phyloP scores from a whole-genome alignment of 2,888 invertebrate genomes.

The Drosophila mulleri region DNA sequence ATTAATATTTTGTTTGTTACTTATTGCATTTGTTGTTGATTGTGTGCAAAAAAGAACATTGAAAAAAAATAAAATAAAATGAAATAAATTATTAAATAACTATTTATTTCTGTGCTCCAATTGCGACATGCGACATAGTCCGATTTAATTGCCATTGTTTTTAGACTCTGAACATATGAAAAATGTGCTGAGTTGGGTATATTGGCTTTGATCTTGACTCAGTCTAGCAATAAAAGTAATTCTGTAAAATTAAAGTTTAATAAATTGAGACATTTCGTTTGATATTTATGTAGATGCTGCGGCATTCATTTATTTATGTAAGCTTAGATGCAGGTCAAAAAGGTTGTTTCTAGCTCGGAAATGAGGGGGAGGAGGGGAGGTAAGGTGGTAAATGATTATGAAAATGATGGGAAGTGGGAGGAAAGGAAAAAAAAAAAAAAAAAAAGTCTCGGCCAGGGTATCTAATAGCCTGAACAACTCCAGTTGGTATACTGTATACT shows the following conservation, averaged over 20 bases:
- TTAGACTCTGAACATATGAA: background rate
- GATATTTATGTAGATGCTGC: too few relatives aligned
- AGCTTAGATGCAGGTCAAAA: too few relatives aligned
- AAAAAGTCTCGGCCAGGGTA: background rate
- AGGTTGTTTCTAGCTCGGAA: background rate
- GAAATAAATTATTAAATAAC: background rate
- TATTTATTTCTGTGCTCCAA: slow-evolving; percentile 6
- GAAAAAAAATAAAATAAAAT: too few relatives aligned
- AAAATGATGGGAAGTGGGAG: too few relatives aligned
- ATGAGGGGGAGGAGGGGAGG: too few relatives aligned
- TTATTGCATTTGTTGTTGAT: slow-evolving; percentile 7
- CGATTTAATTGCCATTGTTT: slow-evolving; percentile 18
- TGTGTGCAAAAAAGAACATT: too few relatives aligned
- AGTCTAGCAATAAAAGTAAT: too few relatives aligned
- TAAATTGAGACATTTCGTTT: too few relatives aligned
- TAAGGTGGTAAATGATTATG: too few relatives aligned
- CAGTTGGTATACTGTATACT: background rate
- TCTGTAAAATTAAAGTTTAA: too few relatives aligned
- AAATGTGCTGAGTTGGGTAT: background rate
- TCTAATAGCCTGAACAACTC: background rate
- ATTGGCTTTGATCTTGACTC: background rate
- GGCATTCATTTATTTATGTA: too few relatives aligned
- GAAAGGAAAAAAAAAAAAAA: too few relatives aligned
- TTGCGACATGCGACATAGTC: slow-evolving; percentile 3
- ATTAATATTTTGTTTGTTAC: slow-evolving; percentile 3